A percentile compares a stretch with the other conserved stretches of the same genome.
phyloP scores from a whole-genome alignment of 2,888 invertebrate species.

The Cylindroiulus punctatus region DNA sequence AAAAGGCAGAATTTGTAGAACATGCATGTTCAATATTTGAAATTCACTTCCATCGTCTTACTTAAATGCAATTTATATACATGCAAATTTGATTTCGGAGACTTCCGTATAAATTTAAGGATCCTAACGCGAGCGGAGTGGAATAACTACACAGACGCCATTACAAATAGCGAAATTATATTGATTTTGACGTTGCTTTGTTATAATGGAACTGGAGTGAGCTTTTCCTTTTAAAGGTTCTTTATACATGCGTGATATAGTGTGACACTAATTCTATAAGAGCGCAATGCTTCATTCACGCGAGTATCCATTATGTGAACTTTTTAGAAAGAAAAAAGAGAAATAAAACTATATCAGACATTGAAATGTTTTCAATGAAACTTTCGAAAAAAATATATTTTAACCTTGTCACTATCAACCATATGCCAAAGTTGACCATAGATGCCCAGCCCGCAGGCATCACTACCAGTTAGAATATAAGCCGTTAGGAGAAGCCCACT shows the following conservation, averaged over 20 bases:
- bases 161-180: conserved; percentile 7
- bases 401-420: neutral
- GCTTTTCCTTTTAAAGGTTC: conserved; percentile 17
- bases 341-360: neutral
- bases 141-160: neutral
- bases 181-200: conserved; percentile 18
- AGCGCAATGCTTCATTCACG: neutral
- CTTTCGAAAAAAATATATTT: neutral
- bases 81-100: conserved; percentile 1
- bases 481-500: too few species aligned
- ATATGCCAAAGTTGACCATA: neutral
- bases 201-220: neutral
- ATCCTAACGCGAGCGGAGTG: neutral
- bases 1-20: conserved; percentile 6
- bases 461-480: too few species aligned
- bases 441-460: too few species aligned
- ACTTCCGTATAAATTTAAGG: conserved; percentile 1
- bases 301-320: neutral
- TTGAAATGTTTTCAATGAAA: neutral
- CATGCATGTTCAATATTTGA: conserved; percentile 9
- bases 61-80: conserved; percentile 18
- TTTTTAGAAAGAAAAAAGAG: neutral
- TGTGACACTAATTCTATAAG: conserved; percentile 1
- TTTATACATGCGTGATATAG: neutral
- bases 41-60: conserved; percentile 18